phyloP scores from a whole-genome alignment of 2,797 vertebrate genomes.

The Bradypodion ventrale region DNA sequence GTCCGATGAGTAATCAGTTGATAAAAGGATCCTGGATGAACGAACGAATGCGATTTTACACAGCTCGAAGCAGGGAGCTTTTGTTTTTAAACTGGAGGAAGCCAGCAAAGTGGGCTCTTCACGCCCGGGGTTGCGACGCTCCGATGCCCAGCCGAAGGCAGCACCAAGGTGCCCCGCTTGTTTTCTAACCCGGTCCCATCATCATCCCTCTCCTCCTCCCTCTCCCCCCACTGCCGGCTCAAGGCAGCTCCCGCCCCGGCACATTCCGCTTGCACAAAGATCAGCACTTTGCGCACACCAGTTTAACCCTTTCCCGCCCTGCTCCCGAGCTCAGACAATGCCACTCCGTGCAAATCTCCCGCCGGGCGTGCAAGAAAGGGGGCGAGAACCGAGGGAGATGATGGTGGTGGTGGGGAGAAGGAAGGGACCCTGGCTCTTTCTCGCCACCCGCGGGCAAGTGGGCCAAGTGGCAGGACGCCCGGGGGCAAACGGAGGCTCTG shows the following conservation, averaged over 20 bases:
- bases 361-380: neutral
- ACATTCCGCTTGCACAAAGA: slow-evolving; percentile 51
- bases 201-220: no score
- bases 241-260: slow-evolving; percentile 20
- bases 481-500: no score
- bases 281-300: slow-evolving; percentile 34
- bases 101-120: neutral
- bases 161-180: neutral
- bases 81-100: neutral
- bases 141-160: neutral
- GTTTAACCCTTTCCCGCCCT: slow-evolving; percentile 36
- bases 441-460: no score
- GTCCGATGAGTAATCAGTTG: no score
- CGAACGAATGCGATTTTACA: no score
- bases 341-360: neutral
- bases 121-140: neutral
- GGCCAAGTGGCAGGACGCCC: neutral
- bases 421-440: no score
- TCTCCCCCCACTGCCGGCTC: neutral
- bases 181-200: neutral
- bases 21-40: no score
- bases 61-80: no score
- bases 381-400: no score
- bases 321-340: slow-evolving; percentile 1
- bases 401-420: no score